Percentiles rank a stretch among this genome's conserved stretches.
Conservation (phyloP, 2,113 vertebrate species). For the Agapornis roseicollis region DNA sequence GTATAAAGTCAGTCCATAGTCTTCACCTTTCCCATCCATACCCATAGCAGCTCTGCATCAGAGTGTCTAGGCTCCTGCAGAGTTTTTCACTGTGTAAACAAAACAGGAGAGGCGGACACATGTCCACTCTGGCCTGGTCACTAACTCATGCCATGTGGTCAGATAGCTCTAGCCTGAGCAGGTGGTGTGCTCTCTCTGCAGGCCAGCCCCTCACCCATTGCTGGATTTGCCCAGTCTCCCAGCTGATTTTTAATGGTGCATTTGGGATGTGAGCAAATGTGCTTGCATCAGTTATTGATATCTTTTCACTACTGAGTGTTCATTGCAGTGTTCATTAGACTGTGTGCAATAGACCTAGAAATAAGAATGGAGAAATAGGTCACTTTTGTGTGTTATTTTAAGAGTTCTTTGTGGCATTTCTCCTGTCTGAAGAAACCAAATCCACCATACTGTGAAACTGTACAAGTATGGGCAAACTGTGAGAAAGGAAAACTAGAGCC, state of each 20-base stretch:
- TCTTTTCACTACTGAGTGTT: not conserved
- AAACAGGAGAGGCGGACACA: rapidly evolving
- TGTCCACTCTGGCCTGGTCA: not conserved
- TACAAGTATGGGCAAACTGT: not conserved
- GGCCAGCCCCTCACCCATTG: not conserved
- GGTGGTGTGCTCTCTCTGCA: not conserved
- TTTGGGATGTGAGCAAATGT: not conserved
- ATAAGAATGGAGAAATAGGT: constrained; percentile 29
- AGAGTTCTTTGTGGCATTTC: not conserved
- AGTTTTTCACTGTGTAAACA: not conserved
- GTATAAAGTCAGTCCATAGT: not conserved
- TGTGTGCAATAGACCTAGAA: not conserved
- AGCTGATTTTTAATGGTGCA: not conserved
- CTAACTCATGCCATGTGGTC: not conserved
- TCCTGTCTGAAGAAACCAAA: not conserved
- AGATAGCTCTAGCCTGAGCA: not conserved
- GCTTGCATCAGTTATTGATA: not conserved
- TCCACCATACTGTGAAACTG: not conserved
- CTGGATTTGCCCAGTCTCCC: not conserved
- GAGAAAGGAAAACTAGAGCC: not conserved
- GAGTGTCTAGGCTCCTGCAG: not conserved
- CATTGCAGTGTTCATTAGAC: constrained; percentile 19
- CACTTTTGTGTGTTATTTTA: not conserved
- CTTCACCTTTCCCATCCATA: not conserved
- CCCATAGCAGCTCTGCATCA: not conserved